Conservation (phyloP, 2,113 vertebrate species). For the Platycercus adscitus region DNA sequence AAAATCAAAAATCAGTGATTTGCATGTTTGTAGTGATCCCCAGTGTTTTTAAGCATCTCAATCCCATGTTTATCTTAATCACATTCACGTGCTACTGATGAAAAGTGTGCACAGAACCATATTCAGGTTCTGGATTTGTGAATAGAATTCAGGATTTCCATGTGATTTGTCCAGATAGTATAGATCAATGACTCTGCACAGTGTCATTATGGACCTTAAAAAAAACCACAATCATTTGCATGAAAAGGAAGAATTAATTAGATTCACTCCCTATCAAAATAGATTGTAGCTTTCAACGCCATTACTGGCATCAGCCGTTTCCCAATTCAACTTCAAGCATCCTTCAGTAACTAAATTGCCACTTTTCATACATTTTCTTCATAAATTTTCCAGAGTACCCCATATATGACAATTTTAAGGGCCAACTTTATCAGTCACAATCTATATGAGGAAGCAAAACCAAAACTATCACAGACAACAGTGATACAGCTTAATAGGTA, state of each 20-base stretch:
- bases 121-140: background rate
- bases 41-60: background rate
- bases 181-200: background rate
- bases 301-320: background rate
- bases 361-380: background rate
- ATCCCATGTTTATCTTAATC: background rate
- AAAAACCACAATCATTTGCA: background rate
- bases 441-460: background rate
- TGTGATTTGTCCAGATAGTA: background rate
- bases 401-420: background rate
- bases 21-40: background rate
- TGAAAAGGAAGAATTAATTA: background rate
- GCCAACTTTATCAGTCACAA: background rate
- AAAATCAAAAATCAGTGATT: background rate
- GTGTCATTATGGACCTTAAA: background rate
- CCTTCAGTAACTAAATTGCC: background rate
- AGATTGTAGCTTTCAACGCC: background rate
- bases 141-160: background rate
- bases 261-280: background rate
- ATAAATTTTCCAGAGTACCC: background rate
- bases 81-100: background rate
- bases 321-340: background rate
- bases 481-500: background rate
- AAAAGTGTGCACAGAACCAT: background rate
- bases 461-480: background rate